A percentile compares a stretch with the other conserved stretches of the same genome.
Evolutionary conservation across 2,113 vertebrate species (phyloP).

Genomic region (Elaphurus davidianus): DNA sequence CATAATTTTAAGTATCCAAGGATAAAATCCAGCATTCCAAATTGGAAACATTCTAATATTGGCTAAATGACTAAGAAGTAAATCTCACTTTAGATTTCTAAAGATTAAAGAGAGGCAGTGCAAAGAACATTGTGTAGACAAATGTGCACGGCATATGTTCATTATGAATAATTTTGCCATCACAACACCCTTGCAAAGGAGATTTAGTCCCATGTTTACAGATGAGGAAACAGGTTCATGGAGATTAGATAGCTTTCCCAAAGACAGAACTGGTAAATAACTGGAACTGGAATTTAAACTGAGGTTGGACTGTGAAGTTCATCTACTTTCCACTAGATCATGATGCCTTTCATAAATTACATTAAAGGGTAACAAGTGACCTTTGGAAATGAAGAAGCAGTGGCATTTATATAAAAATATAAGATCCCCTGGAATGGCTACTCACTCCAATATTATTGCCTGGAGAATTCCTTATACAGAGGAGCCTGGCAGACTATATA

Average conservation of each 20-base stretch:
- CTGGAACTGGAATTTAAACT: not conserved
- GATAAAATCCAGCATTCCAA: slow-evolving; percentile 3
- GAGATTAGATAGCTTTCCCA: not conserved
- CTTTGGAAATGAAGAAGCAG: not conserved
- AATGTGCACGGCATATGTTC: not conserved
- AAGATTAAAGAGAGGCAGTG: not conserved
- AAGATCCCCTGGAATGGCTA: not conserved
- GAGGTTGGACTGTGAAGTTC: not conserved
- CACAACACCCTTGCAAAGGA: not conserved
- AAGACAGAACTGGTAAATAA: not conserved
- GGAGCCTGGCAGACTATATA: not conserved
- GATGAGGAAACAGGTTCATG: not conserved
- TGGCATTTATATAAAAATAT: not conserved
- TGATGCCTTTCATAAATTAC: not conserved
- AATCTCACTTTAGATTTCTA: not conserved
- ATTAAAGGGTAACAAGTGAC: not conserved
- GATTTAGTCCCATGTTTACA: not conserved
- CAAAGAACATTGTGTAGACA: not conserved
- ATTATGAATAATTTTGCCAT: not conserved
- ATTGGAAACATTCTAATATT: not conserved
- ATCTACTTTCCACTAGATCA: not conserved
- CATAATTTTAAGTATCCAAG: slow-evolving; percentile 18
- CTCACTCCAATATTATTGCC: not conserved
- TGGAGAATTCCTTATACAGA: not conserved
- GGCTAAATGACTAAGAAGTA: slow-evolving; percentile 6